phyloP scores from a whole-genome alignment of 2,888 invertebrate genomes.

The Melanostoma mellinum region DNA sequence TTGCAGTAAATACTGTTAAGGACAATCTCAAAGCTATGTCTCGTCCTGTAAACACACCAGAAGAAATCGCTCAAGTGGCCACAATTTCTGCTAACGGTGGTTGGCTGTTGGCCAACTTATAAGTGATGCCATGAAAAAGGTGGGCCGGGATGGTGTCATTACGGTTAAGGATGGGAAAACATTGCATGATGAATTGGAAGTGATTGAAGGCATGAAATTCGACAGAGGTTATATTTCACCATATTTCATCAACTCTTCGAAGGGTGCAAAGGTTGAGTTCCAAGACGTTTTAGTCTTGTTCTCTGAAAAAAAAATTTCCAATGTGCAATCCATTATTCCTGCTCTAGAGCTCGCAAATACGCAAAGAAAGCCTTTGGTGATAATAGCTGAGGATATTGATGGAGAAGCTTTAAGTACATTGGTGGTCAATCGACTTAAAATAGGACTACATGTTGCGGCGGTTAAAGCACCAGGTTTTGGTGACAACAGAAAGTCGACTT shows the following conservation, averaged over 20 bases:
- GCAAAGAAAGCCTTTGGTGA: slow-evolving; percentile 96
- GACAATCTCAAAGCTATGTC: slow-evolving; percentile 94
- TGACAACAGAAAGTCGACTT: slow-evolving; percentile 95
- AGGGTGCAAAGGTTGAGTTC: slow-evolving; percentile 99
- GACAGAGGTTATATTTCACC: slow-evolving; percentile 99
- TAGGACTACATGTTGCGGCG: slow-evolving; percentile 96
- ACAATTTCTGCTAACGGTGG: slow-evolving; percentile 99
- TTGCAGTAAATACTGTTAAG: slow-evolving; percentile 96
- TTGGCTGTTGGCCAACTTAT: slow-evolving; percentile 94
- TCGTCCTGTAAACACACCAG: slow-evolving; percentile 97
- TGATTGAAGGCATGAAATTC: slow-evolving; percentile 99
- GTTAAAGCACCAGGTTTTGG: slow-evolving; percentile 99
- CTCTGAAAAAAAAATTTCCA: slow-evolving; percentile 99
- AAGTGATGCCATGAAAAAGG: slow-evolving; percentile 98
- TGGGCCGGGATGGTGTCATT: slow-evolving; percentile 98
- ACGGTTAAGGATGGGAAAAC: slow-evolving; percentile 99
- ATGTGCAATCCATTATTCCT: slow-evolving; percentile 98
- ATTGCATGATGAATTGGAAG: slow-evolving; percentile 95
- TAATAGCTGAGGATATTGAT: slow-evolving; percentile 97
- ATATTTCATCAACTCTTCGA: slow-evolving; percentile 99
- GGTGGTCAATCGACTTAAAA: slow-evolving; percentile 95
- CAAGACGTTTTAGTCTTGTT: slow-evolving; percentile 97
- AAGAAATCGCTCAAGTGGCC: slow-evolving; percentile 99
- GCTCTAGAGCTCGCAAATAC: slow-evolving; percentile 97
- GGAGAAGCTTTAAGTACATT: slow-evolving; percentile 96